These are phyloP conservation scores for Drosophila neoperkinsi DNA, from an alignment of 2,888 invertebrate species.

Conservation along the genomic window DNA sequence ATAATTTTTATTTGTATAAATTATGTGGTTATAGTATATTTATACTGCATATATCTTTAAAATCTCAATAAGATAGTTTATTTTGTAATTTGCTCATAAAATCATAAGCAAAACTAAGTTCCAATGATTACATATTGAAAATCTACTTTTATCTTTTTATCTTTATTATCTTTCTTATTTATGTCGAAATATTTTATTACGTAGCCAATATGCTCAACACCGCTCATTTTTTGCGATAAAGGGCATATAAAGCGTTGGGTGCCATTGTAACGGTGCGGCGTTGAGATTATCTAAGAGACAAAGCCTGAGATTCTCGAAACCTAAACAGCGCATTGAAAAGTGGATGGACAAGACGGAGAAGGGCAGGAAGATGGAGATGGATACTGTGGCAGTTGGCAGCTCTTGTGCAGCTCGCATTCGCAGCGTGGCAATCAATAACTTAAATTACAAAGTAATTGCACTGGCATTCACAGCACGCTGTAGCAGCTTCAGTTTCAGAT, in stretches of 20 bases:
- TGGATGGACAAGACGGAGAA: slow-evolving; percentile 9
- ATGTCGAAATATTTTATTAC: background rate
- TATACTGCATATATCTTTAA: background rate
- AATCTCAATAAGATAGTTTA: background rate
- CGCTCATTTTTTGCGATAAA: slow-evolving; percentile 44
- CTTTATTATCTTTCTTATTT: background rate
- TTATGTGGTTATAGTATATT: background rate
- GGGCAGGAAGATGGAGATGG: slow-evolving; percentile 18
- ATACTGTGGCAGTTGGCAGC: slow-evolving; percentile 42
- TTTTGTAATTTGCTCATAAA: background rate
- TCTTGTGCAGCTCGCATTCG: slow-evolving; percentile 61
- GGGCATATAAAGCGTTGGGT: slow-evolving; percentile 66
- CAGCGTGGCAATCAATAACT: slow-evolving; percentile 84
- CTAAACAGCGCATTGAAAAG: slow-evolving; percentile 46
- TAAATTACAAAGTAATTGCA: slow-evolving; percentile 85
- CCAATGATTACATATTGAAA: background rate
- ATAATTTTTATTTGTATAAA: background rate
- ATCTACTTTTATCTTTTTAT: too few relatives aligned
- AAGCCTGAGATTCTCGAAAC: slow-evolving; percentile 40
- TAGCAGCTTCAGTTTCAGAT: slow-evolving; percentile 56
- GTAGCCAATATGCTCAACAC: slow-evolving; percentile 34
- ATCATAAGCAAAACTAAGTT: background rate
- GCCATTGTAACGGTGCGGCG: slow-evolving; percentile 71
- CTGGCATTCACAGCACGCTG: slow-evolving; percentile 82
- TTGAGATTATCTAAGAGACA: slow-evolving; percentile 66